phyloP scores from a whole-genome alignment of 2,888 invertebrate genomes.

The Lomographa bimaculata region DNA sequence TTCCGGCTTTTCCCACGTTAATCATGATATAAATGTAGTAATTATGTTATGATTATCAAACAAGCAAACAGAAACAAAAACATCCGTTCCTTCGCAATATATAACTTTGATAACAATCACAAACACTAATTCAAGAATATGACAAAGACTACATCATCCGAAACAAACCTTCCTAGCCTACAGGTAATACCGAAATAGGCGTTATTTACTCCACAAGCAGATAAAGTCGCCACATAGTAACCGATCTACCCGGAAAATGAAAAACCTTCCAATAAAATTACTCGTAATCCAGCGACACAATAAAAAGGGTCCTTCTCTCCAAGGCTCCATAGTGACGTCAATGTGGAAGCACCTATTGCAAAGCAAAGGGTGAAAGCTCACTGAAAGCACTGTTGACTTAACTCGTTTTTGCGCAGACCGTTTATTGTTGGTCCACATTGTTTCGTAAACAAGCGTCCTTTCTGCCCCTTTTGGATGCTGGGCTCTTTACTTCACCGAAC shows the following conservation, averaged over 20 bases:
- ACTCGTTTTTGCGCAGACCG: constrained; percentile 42
- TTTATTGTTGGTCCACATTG: constrained; percentile 39
- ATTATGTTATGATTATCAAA: too few species aligned
- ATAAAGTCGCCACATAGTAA: constrained; percentile 3
- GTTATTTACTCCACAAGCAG: too few species aligned
- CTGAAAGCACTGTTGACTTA: constrained; percentile 33
- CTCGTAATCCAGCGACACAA: constrained; percentile 16
- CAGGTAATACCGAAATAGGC: too few species aligned
- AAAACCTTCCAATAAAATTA: constrained; percentile 15
- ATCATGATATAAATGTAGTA: too few species aligned
- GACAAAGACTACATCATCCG: too few species aligned
- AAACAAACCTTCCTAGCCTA: too few species aligned
- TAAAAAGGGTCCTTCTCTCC: constrained; percentile 15
- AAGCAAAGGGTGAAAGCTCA: constrained; percentile 37
- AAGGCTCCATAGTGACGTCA: constrained; percentile 17
- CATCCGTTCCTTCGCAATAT: too few species aligned
- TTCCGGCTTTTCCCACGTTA: too few species aligned
- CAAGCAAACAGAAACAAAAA: too few species aligned
- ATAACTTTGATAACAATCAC: too few species aligned
- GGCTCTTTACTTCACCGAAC: constrained; percentile 17
- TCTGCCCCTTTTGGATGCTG: constrained; percentile 27
- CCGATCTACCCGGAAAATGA: constrained; percentile 10
- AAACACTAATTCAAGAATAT: too few species aligned
- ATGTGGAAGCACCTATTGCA: constrained; percentile 25
- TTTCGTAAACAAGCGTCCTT: constrained; percentile 41